A percentile compares a stretch with the other conserved stretches of the same genome.
These are phyloP conservation scores for Clarias gariepinus DNA, from an alignment of 2,113 vertebrate species.

Conservation along the genomic window DNA sequence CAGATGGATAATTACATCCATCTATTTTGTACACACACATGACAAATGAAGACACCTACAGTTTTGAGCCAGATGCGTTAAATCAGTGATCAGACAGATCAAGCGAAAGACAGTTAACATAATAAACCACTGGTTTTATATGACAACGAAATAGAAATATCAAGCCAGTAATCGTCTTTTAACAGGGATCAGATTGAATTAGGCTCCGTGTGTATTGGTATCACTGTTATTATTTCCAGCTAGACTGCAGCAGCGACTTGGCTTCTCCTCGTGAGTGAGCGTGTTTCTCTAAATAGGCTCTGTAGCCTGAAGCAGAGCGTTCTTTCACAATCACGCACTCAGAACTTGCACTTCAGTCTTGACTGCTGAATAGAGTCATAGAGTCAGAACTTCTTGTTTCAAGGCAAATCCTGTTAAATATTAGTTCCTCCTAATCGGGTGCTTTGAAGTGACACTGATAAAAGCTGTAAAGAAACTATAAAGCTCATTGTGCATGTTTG, in stretches of 20 bases:
- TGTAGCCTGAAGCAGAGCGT: conserved; percentile 44
- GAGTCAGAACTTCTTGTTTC: conserved; percentile 26
- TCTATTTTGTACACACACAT: neutral
- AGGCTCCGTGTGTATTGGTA: neutral
- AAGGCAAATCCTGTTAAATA: conserved; percentile 9
- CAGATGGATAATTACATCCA: neutral
- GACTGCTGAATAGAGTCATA: conserved; percentile 11
- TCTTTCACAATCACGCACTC: conserved; percentile 33
- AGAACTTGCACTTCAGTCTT: conserved; percentile 12
- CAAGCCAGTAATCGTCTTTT: neutral
- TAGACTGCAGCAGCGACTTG: conserved; percentile 11
- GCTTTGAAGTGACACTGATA: conserved; percentile 12
- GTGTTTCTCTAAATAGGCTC: conserved; percentile 54
- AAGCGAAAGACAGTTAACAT: neutral
- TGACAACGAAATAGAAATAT: neutral
- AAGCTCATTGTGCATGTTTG: neutral
- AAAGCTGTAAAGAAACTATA: conserved; percentile 1
- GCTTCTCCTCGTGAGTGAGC: conserved; percentile 44
- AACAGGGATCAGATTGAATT: conserved; percentile 13
- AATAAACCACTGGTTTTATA: neutral
- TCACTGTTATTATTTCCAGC: conserved; percentile 6
- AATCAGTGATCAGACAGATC: neutral
- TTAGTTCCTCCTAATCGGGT: neutral
- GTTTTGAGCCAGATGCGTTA: neutral
- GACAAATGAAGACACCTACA: neutral